Evolutionary conservation across 2,797 vertebrate species (phyloP), one percentile per base, ranked within the genome.

Genomic region (Melanotaenia trifasciata): DNA sequence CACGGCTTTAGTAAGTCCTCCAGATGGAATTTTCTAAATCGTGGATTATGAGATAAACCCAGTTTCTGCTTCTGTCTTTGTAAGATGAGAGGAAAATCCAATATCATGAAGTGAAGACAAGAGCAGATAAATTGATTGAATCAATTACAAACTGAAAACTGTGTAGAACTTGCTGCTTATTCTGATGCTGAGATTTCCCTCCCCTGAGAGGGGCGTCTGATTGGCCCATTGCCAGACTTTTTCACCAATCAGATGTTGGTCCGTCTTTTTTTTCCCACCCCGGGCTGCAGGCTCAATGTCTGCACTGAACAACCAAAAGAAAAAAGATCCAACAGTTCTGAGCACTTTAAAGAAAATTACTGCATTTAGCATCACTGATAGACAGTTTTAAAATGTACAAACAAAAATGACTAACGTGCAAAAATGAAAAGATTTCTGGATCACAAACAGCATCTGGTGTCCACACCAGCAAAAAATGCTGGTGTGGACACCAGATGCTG

Each of bases 221-320:
- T 93, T 93, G 91, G 91, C 78, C 74, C 71, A 32, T 5, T 75
- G 59, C 77, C 68, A 36, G 30, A 76, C 32, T 45, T 62, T 56
- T 72, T 69, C 54, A 77, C 92, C 92, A 93, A 93, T 93, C 89
- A 87, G 78, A 84, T 70, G 32, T 32, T 12, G 72, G 81, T 90
- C 90, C 87, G 79, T 87, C 82, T 60, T 70, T 86, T 84, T 71
- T 64, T 33, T 30, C 30, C 16, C 5, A n/a, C 2, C 22, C 13
- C 1, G 2, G 24, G 47, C 63, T 43, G 32, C 54, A 56, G 33
- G 53, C 24, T 70, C 10, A 26, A 16, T 59, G 18, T 51, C 59
- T 38, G 9, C 43, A 51, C 14, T 20, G 26, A 63, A 9, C 7
- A 1, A 16, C 13, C 40, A 63, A 3, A n/a, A n/a, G 33, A 33